phyloP scores from a whole-genome alignment of 2,113 vertebrate species.

The Aspidoscelis tigris region DNA sequence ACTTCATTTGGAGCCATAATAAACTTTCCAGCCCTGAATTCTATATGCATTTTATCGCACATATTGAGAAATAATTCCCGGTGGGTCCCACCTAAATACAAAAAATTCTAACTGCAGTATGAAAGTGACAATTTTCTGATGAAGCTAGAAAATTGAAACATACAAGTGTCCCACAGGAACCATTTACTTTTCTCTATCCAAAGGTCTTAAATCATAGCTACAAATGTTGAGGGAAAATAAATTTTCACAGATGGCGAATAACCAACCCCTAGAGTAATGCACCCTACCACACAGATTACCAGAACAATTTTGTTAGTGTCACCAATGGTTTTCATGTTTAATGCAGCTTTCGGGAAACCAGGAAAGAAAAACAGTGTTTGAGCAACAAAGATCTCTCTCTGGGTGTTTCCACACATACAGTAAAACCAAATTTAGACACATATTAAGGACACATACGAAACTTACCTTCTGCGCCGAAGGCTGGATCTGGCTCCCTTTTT shows the following conservation, averaged over 20 bases:
- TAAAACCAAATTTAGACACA: no score
- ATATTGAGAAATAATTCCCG: neutral
- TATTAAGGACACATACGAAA: no score
- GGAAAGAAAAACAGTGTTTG: slow-evolving; percentile 31
- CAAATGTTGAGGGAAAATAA: slow-evolving; percentile 45
- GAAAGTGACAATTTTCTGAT: slow-evolving; percentile 13
- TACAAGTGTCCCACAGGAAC: slow-evolving; percentile 26
- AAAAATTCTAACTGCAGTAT: neutral
- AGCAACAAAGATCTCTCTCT: slow-evolving; percentile 21
- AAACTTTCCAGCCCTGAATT: neutral
- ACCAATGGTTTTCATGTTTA: slow-evolving; percentile 40
- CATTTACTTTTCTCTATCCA: slow-evolving; percentile 16
- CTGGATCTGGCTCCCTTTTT: no score
- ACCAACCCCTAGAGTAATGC: neutral
- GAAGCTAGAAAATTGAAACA: slow-evolving; percentile 41
- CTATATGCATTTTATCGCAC: neutral
- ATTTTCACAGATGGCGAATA: slow-evolving; percentile 24
- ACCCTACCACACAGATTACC: slow-evolving; percentile 2
- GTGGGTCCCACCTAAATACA: neutral
- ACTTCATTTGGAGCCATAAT: neutral
- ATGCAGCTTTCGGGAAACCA: slow-evolving; percentile 25
- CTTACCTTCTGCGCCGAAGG: no score
- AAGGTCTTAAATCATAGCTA: slow-evolving; percentile 32
- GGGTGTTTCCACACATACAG: no score
- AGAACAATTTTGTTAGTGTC: slow-evolving; percentile 4